phyloP scores from a whole-genome alignment of 2,888 invertebrate species.

The Cylindroiulus punctatus region DNA sequence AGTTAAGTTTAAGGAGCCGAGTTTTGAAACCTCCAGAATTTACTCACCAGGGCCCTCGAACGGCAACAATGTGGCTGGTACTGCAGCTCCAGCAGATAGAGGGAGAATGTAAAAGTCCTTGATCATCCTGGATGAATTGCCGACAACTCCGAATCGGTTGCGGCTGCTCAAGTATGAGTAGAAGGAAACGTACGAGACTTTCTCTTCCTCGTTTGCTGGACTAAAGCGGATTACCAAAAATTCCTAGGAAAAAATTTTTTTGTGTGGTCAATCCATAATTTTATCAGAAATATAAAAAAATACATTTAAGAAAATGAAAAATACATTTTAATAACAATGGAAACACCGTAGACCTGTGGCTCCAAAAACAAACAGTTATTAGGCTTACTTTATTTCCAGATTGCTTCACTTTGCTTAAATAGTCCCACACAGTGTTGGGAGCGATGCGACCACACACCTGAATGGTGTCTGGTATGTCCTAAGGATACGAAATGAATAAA shows the following conservation, averaged over 20 bases:
- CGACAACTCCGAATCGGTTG: slow-evolving; percentile 79
- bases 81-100: slow-evolving; percentile 76
- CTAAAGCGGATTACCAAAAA: slow-evolving; percentile 83
- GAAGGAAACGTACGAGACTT: slow-evolving; percentile 82
- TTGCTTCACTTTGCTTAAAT: slow-evolving; percentile 88
- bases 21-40: no score
- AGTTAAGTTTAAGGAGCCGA: no score
- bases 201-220: slow-evolving; percentile 84
- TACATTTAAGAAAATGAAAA: no score
- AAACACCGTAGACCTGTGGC: no score
- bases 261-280: no score
- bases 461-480: slow-evolving; percentile 79
- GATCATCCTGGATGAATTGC: slow-evolving; percentile 79
- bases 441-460: slow-evolving; percentile 89
- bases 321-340: no score
- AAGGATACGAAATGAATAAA: background rate
- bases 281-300: no score
- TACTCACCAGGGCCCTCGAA: slow-evolving; percentile 68
- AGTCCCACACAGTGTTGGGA: slow-evolving; percentile 91
- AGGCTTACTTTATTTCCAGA: slow-evolving; percentile 76
- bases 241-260: slow-evolving; percentile 68
- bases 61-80: slow-evolving; percentile 70
- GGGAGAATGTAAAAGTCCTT: slow-evolving; percentile 96
- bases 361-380: no score
- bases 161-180: slow-evolving; percentile 90